phyloP scores from a whole-genome alignment of 2,888 invertebrate genomes.

The Chrysina gloriosa region DNA sequence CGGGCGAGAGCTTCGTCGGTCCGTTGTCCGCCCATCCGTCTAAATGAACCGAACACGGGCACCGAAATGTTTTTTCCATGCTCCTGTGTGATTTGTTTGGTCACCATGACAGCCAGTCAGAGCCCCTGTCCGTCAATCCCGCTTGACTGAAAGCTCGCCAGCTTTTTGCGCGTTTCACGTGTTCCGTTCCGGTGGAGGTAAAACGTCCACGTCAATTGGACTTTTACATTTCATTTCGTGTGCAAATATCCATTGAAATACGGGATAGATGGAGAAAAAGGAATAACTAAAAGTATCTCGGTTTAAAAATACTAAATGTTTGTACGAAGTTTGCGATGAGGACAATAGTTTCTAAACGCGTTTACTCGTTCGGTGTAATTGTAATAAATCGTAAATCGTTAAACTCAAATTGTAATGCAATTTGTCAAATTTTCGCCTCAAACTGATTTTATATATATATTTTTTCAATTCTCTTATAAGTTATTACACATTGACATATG shows the following conservation, averaged over 20 bases:
- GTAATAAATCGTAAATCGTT: too few species aligned
- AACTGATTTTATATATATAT: too few species aligned
- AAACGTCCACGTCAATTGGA: conserved; percentile 37
- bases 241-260: conserved; percentile 36
- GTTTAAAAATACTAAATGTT: conserved; percentile 16
- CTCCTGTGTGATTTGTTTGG: conserved; percentile 60
- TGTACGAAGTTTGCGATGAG: too few species aligned
- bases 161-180: conserved; percentile 20
- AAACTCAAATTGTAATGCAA: too few species aligned
- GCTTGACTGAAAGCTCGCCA: conserved; percentile 31
- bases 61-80: conserved; percentile 63
- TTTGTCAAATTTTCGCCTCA: too few species aligned
- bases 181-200: conserved; percentile 28
- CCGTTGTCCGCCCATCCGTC: conserved; percentile 55
- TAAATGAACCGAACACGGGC: conserved; percentile 58
- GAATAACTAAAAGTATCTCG: conserved; percentile 5
- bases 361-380: too few species aligned
- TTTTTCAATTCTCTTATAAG: too few species aligned
- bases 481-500: too few species aligned
- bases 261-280: conserved; percentile 11
- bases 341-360: not conserved
- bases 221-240: conserved; percentile 37
- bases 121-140: conserved; percentile 46
- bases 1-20: conserved; percentile 29
- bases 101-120: conserved; percentile 55